Evolutionary conservation across 2,797 vertebrate genomes (phyloP).

Genomic region (Diglossa cyanea): DNA sequence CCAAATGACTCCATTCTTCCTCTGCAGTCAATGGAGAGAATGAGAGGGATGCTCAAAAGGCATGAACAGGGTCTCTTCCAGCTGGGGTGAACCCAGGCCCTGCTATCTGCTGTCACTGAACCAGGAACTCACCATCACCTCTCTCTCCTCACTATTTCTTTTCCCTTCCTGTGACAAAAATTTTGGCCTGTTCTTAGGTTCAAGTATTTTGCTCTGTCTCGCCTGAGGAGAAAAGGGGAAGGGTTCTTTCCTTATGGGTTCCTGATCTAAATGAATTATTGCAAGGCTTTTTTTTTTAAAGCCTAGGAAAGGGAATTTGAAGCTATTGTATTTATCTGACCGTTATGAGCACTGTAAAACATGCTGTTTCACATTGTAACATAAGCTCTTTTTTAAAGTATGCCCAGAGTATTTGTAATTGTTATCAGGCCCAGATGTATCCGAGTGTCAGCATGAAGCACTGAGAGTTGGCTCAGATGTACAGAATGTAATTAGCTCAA

Average conservation of each 20-base stretch:
- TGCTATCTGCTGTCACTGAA: background rate
- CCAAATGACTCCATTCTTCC: background rate
- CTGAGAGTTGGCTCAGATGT: conserved; percentile 70
- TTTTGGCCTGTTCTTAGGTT: conserved; percentile 23
- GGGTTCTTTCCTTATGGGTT: conserved; percentile 50
- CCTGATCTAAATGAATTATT: conserved; percentile 70
- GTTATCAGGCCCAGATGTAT: conserved; percentile 80
- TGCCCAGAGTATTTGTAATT: conserved; percentile 79
- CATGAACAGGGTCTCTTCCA: background rate
- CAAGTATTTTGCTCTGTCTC: conserved; percentile 39
- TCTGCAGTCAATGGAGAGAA: background rate
- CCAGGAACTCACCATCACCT: background rate
- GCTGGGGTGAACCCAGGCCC: background rate
- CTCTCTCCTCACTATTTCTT: background rate
- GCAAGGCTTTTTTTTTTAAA: background rate
- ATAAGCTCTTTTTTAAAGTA: conserved; percentile 76
- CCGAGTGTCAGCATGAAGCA: conserved; percentile 74
- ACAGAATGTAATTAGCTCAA: conserved; percentile 78
- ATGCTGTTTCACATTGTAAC: conserved; percentile 75
- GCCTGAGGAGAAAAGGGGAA: background rate
- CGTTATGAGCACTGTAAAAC: conserved; percentile 73
- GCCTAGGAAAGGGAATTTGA: conserved; percentile 24
- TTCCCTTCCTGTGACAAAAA: background rate
- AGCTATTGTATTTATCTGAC: conserved; percentile 75
- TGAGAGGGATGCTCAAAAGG: background rate